Conservation (phyloP, 30 jellyfish, hydroid and myxozoan species). For the Cassiopea andromeda region DNA sequence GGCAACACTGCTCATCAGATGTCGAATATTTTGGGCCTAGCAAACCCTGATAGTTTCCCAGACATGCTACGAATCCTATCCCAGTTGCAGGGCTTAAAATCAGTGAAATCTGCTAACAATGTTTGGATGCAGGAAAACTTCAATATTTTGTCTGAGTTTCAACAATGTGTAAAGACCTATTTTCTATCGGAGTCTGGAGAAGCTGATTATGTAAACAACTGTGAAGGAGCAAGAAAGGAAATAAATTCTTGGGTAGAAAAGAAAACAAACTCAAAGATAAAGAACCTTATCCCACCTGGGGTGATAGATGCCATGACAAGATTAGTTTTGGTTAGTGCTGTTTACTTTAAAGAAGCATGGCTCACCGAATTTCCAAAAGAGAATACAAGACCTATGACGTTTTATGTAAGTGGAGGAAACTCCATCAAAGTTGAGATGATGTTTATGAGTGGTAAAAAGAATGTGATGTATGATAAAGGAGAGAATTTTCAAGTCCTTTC, state of each 20-base stretch:
- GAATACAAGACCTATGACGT: constrained; percentile 16
- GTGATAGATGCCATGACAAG: constrained; percentile 56
- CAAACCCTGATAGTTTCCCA: background rate
- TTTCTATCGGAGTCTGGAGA: constrained; percentile 16
- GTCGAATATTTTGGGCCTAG: constrained; percentile 18
- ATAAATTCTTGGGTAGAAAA: constrained; percentile 16
- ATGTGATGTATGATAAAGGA: constrained; percentile 35
- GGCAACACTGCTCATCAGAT: constrained; percentile 44
- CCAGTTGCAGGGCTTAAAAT: background rate
- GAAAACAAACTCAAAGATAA: constrained; percentile 76
- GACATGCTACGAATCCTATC: background rate
- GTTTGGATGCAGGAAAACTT: constrained; percentile 5
- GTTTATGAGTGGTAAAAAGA: constrained; percentile 23
- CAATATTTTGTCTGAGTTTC: background rate
- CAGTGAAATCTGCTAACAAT: constrained; percentile 23
- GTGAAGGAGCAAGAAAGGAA: constrained; percentile 4
- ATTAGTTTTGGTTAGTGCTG: constrained; percentile 86
- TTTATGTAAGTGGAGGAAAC: background rate
- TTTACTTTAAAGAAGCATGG: constrained; percentile 90
- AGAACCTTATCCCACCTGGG: constrained; percentile 60
- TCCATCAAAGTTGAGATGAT: constrained; percentile 5
- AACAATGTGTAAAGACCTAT: background rate
- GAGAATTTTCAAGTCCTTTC: constrained; percentile 53
- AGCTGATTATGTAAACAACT: background rate
- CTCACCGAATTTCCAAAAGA: constrained; percentile 41